Evolutionary conservation across 2,797 vertebrate species (phyloP), one percentile per base, ranked within the genome.

Genomic region (Pipistrellus pipistrellus): DNA sequence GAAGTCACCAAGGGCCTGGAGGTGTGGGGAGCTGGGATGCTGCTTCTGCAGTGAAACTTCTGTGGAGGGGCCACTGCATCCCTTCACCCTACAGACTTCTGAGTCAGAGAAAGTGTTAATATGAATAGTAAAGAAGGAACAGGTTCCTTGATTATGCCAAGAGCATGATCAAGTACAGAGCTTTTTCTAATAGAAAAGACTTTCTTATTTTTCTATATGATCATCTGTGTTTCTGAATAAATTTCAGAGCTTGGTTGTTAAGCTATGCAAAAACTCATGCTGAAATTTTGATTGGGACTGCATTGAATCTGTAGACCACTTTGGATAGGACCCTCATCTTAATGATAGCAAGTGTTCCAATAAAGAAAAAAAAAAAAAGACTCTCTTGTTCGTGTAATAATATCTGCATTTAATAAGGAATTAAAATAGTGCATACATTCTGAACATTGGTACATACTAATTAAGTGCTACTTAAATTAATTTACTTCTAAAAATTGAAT

Each of bases 401-500:
- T 53, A 81, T 32, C 82, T 85, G 57, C 27, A 76, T 32, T 88
- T 76, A 86, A 44, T 53, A 84, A 68, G 46, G 23, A 93, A 83
- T 76, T 48, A 32, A 77, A 95, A 72, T 17, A 76, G 10, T 12
- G 23, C 48, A 57, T 88, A 38, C 18, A 41, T 57, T 90, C 71
- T 87, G 44, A 95, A 78, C 10, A 32, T 38, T 78, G 51, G 77
- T 68, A 71, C 30, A 64, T 27, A 80, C 81, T 72, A 53, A 80
- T 46, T 80, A 80, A 72, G 38, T 35, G 13, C 76, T 78, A 72
- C 30, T 94, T 76, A 93, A 85, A 53, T 95, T 94, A n/a, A 62
- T 90, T 96, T 89, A 44, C 44, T 90, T 75, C 23, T 72, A 59
- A 72, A 89, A 91, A 57, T 89, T 83, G 85, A 91, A 78, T 81